Evolutionary conservation across 23 tunicate species (phyloP), one percentile per base, ranked within the genome.

Genomic region (Halocynthia aurantium): DNA sequence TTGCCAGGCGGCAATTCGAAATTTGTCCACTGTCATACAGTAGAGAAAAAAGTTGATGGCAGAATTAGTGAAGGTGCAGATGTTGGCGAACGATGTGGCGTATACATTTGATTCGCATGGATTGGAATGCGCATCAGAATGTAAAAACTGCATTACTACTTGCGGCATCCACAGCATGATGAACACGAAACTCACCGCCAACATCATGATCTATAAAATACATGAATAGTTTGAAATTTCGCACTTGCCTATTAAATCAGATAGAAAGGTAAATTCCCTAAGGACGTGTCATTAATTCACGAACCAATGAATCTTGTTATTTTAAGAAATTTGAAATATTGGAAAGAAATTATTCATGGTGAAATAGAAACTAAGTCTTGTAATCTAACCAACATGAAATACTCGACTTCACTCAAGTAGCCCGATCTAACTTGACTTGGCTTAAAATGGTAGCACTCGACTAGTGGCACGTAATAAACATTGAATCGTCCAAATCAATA

Each of bases 91-190:
- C 20, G 87, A 88, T 22, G 22, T 49, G 8, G 68, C 6, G 22
- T 65, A 31, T 19, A 69, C 76, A 72, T 88, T 73, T 50, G 54
- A 44, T 21, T 82, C 76, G 56, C 81, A 67, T 50, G 52, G 61
- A 67, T 88, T 84, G 11, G 88, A 73, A 83, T 88, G 95, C 44
- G 95, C 95, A 67, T 88, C 95, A 12, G 76, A 55, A 54, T 71
- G 86, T 10, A 69, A 53, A 20, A 88, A 50, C 73, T 83, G 73
- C 20, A 72, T 52, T 44, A 83, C 31, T 11, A 75, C 81, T 81
- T 88, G 88, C 20, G 95, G 95, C 9, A 81, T 61, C 95, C 95
- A 88, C 61, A 88, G 76, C 31, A 83, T 50, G 40, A 88, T 83
- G 65, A 80, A 88, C 10, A 78, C 62, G 21, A 61, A 79, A 65